Percentiles rank a stretch among this genome's conserved stretches.
Evolutionary conservation across 2,113 vertebrate genomes (phyloP).

Genomic region (Platysternon megacephalum): DNA sequence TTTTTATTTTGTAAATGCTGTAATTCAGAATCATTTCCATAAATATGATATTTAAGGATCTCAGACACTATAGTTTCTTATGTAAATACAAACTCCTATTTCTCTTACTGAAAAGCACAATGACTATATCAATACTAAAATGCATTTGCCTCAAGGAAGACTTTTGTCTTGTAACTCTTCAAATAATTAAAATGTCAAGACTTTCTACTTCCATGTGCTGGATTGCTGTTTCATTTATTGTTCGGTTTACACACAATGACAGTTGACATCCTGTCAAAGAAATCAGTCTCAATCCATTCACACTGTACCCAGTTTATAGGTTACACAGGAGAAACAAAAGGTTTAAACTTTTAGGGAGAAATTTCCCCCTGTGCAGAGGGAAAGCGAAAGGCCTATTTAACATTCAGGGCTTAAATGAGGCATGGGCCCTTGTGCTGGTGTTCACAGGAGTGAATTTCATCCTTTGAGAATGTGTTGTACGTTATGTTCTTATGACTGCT

Average conservation of each 20-base stretch:
- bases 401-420: background rate
- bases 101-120: constrained; percentile 79
- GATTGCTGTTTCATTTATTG: constrained; percentile 65
- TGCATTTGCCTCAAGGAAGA: constrained; percentile 59
- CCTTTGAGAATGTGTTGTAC: background rate
- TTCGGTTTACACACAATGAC: constrained; percentile 36
- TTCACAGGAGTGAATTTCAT: background rate
- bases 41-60: constrained; percentile 87
- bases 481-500: background rate
- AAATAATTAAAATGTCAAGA: constrained; percentile 63
- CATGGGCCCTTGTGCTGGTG: background rate
- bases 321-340: background rate
- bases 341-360: background rate
- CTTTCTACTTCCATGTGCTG: constrained; percentile 67
- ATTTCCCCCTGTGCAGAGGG: background rate
- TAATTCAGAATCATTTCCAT: constrained; percentile 86
- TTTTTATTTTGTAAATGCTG: constrained; percentile 95
- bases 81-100: constrained; percentile 83
- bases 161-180: constrained; percentile 68
- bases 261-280: constrained; percentile 50
- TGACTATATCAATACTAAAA: constrained; percentile 68
- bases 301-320: background rate
- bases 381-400: background rate
- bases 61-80: constrained; percentile 86
- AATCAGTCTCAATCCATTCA: constrained; percentile 19